These are phyloP conservation scores for Atopsyche davidsoni DNA, from an alignment of 1,140 invertebrate species.

Conservation along the genomic window DNA sequence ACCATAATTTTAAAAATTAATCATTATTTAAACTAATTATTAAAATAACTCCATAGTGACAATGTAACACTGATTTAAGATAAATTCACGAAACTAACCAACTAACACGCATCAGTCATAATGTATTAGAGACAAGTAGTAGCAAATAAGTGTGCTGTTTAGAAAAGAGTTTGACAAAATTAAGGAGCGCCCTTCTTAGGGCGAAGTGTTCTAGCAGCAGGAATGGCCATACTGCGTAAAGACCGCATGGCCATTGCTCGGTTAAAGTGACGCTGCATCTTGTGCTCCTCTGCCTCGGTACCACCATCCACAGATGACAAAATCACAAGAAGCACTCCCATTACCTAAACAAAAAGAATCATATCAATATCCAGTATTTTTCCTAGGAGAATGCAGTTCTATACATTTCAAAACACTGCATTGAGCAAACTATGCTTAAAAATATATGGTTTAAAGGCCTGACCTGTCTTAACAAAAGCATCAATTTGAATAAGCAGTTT, in stretches of 20 bases:
- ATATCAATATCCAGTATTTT: no score
- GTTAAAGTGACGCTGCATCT: constrained; percentile 73
- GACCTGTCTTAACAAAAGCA: no score
- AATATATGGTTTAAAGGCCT: no score
- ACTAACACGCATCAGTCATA: constrained; percentile 30
- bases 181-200: constrained; percentile 44
- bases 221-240: constrained; percentile 50
- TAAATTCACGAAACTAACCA: constrained; percentile 22
- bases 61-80: constrained; percentile 27
- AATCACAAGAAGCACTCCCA: constrained; percentile 74
- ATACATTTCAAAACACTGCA: no score
- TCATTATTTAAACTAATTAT: no score
- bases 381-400: no score
- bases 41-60: no score
- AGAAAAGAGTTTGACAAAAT: constrained; percentile 13
- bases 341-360: constrained; percentile 51
- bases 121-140: constrained; percentile 27
- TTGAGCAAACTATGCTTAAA: no score
- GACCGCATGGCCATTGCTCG: constrained; percentile 80
- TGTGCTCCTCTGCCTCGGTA: constrained; percentile 55
- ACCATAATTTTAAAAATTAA: no score
- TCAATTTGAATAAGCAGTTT: no score
- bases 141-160: constrained; percentile 28
- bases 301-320: constrained; percentile 64
- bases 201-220: constrained; percentile 34